Conservation (phyloP, 1,140 invertebrate species). For the Polyergus mexicanus region DNA sequence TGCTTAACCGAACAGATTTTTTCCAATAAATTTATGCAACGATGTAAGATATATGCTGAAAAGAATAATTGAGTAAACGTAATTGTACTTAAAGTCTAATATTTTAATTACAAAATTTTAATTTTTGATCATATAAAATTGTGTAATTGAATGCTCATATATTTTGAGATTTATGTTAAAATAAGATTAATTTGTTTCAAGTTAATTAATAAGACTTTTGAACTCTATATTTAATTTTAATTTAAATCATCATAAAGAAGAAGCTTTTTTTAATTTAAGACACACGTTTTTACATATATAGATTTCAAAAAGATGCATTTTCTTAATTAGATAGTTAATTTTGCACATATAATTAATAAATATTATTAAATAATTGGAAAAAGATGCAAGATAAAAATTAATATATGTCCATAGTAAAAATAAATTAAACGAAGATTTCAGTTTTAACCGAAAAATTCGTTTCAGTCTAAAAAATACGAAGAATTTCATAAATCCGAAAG, state of each 20-base stretch:
- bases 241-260: background rate
- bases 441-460: background rate
- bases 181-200: background rate
- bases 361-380: background rate
- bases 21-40: conserved; percentile 4
- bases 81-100: conserved; percentile 11
- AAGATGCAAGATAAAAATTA: background rate
- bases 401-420: background rate
- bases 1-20: background rate
- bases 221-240: background rate
- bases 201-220: background rate
- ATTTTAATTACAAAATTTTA: background rate
- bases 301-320: background rate
- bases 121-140: background rate
- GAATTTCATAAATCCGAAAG: conserved; percentile 71
- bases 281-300: too few species aligned
- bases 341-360: background rate
- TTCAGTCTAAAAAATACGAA: background rate
- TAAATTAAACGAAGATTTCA: too few species aligned
- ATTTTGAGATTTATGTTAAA: background rate
- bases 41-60: background rate
- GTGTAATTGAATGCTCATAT: background rate
- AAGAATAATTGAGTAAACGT: background rate
- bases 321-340: background rate
- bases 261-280: too few species aligned